A percentile compares a stretch with the other conserved stretches of the same genome.
phyloP scores from a whole-genome alignment of 1,140 invertebrate genomes.

The Cephus cinctus region DNA sequence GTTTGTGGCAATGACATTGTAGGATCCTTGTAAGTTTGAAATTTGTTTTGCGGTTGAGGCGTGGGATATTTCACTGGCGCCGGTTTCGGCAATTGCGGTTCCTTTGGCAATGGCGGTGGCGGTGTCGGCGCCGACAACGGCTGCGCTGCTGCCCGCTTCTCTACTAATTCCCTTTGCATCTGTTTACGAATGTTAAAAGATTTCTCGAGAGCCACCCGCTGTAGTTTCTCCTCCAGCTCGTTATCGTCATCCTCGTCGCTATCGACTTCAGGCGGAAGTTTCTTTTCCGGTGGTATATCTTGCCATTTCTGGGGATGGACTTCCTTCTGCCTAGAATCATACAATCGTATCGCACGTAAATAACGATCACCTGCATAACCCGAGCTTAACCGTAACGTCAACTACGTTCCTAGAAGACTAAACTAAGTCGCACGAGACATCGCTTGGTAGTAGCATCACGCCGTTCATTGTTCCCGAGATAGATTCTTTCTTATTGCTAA shows the following conservation, averaged over 20 bases:
- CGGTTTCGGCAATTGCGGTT: slow-evolving; percentile 51
- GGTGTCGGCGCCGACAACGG: slow-evolving; percentile 50
- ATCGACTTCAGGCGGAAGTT: slow-evolving; percentile 24
- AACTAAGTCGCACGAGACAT: too few species aligned
- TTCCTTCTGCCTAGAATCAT: slow-evolving; percentile 39
- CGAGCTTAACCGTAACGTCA: too few species aligned
- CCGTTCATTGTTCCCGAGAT: too few species aligned
- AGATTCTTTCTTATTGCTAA: too few species aligned
- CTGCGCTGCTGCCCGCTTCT: slow-evolving; percentile 43
- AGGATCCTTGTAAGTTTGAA: slow-evolving; percentile 43
- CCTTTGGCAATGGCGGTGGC: slow-evolving; percentile 49
- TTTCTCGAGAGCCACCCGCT: slow-evolving; percentile 46
- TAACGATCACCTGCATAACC: too few species aligned
- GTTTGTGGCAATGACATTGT: slow-evolving; percentile 27
- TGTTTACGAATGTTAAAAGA: slow-evolving; percentile 50
- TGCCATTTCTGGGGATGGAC: slow-evolving; percentile 46
- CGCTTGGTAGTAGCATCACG: too few species aligned
- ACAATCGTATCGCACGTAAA: too few species aligned
- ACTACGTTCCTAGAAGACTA: too few species aligned
- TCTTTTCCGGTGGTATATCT: slow-evolving; percentile 39
- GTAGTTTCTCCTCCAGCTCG: slow-evolving; percentile 45
- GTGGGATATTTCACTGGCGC: slow-evolving; percentile 49
- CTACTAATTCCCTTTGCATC: slow-evolving; percentile 49
- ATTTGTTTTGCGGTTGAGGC: slow-evolving; percentile 47
- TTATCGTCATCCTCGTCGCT: slow-evolving; percentile 41